Evolutionary conservation across 2,797 vertebrate species (phyloP).

Genomic region (Decapterus maruadsi): DNA sequence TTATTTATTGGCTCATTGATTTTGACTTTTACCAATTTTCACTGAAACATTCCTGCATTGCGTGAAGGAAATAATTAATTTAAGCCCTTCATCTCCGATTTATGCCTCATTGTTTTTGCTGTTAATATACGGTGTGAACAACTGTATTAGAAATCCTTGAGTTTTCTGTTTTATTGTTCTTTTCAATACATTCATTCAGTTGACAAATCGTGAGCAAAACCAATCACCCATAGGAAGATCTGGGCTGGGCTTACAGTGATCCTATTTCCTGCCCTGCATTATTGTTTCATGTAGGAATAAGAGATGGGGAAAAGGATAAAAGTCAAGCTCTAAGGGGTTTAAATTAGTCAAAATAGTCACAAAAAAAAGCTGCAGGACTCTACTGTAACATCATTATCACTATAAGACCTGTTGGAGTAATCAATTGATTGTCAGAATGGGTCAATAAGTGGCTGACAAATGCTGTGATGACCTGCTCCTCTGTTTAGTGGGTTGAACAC

Average conservation of each 20-base stretch:
- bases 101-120: background rate
- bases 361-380: background rate
- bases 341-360: background rate
- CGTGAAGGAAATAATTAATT: background rate
- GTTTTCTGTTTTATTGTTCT: background rate
- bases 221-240: slow-evolving; percentile 1
- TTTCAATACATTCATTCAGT: background rate
- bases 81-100: background rate
- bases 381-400: background rate
- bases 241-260: background rate
- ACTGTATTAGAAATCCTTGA: background rate
- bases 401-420: too few species aligned
- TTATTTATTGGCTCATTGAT: slow-evolving; percentile 40
- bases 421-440: too few species aligned
- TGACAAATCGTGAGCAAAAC: background rate
- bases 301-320: background rate
- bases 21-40: slow-evolving; percentile 22
- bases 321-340: background rate
- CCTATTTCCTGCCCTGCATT: background rate
- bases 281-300: background rate
- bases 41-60: background rate
- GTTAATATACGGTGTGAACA: background rate
- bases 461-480: background rate
- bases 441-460: background rate
- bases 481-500: background rate